A percentile compares a stretch with the other conserved stretches of the same genome.
phyloP scores from a whole-genome alignment of 2,113 vertebrate species.

The Pseudorasbora parva region DNA sequence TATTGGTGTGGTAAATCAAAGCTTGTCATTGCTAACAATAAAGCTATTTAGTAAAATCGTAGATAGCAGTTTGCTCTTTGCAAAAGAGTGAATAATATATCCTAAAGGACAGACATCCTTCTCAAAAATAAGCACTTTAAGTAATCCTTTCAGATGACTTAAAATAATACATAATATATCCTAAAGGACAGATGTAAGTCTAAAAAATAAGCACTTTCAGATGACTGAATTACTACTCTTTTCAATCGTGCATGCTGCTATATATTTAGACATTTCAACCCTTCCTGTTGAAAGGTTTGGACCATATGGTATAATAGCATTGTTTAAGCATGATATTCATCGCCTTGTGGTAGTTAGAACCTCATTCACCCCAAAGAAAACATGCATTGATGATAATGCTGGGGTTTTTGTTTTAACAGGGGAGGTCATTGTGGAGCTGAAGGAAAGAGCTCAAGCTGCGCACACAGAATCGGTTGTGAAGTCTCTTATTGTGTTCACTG shows the following conservation, averaged over 20 bases:
- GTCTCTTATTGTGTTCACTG: constrained; percentile 65
- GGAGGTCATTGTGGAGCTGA: constrained; percentile 49
- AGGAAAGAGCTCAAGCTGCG: constrained; percentile 63
- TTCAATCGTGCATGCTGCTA: background rate
- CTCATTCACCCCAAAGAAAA: constrained; percentile 44
- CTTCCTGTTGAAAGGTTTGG: constrained; percentile 3
- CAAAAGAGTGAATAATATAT: too few relatives aligned
- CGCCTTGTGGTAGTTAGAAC: constrained; percentile 9
- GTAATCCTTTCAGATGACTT: too few relatives aligned
- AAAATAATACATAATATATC: background rate
- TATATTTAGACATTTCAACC: background rate
- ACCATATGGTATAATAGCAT: background rate
- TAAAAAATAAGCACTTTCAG: background rate
- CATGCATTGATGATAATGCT: constrained; percentile 56
- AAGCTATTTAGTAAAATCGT: background rate
- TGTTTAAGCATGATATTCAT: constrained; percentile 48
- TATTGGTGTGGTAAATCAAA: background rate
- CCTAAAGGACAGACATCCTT: too few relatives aligned
- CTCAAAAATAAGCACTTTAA: too few relatives aligned
- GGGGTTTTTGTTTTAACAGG: constrained; percentile 40
- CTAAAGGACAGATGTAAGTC: background rate
- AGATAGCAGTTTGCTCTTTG: background rate
- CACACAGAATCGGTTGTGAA: constrained; percentile 59
- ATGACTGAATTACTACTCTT: background rate
- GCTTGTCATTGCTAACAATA: background rate